Evolutionary conservation across 2,113 vertebrate genomes (phyloP).

Genomic region (Haemorhous mexicanus): DNA sequence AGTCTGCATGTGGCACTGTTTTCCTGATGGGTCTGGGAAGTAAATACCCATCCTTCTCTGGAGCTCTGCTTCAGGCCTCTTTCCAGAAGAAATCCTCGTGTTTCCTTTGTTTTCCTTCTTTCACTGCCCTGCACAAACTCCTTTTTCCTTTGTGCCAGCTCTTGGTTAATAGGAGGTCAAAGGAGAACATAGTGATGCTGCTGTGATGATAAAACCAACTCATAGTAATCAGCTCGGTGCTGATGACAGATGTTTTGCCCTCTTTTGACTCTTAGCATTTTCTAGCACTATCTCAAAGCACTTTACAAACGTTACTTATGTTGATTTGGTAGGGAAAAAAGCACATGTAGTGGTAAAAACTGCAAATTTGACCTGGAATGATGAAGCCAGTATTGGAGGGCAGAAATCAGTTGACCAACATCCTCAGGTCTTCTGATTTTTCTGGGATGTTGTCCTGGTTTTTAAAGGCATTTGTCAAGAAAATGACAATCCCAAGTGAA

Average conservation of each 20-base stretch:
- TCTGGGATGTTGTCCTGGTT: not conserved
- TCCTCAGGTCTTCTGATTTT: not conserved
- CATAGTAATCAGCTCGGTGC: not conserved
- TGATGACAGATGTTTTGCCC: not conserved
- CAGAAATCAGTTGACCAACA: not conserved
- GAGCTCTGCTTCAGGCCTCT: not conserved
- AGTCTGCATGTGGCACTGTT: not conserved
- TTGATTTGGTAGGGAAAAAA: not conserved
- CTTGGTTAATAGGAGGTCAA: not conserved
- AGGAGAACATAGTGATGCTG: not conserved
- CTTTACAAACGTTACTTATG: constrained; percentile 17
- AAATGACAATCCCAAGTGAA: not conserved
- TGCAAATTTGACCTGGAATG: not conserved
- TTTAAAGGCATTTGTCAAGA: constrained; percentile 1
- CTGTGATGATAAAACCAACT: not conserved
- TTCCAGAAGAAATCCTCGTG: not conserved
- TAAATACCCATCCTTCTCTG: not conserved
- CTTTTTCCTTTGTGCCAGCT: not conserved
- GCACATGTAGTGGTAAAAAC: not conserved
- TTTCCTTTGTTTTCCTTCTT: not conserved
- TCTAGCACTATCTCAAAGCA: constrained; percentile 48
- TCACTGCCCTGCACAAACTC: not conserved
- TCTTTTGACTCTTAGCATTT: not conserved
- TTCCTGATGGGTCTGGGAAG: not conserved
- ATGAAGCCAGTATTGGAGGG: not conserved